Base-by-base conservation (phyloP, 1,140 invertebrate genomes). In the Rhyacophila brunnea region DNA sequence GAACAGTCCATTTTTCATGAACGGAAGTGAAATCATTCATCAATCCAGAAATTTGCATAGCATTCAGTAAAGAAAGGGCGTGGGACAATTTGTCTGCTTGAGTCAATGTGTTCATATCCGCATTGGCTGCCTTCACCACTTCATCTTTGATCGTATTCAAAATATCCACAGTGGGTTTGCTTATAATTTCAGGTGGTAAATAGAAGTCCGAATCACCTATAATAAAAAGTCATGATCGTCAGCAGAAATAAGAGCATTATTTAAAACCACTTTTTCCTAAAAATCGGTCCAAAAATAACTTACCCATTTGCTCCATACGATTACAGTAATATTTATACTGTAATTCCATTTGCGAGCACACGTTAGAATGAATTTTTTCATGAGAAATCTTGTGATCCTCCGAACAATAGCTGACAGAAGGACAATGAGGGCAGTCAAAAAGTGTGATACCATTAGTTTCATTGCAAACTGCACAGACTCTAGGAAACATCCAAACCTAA, bases 401-500 rank as follows among this genome's bases (percentile, higher is more conserved):
- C 1, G 65, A 68, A 50, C 71, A 74, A 64, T 71, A 74, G 46
- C 60, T 65, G 7, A 65, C 66, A 58, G 56, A 67, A n/a, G 60
- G 43, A 61, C 71, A 74, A 1, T 59, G 18, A 7, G 47, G 1
- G 56, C 71, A 73, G 23, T 64, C 58, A 54, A 63, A 58, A 2
- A 68, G 19, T 35, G 45, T 17, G 35, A 67, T 46, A 35, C 13
- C 34, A 2, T 59, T 55, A 7, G 11, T 50, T 50, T 56, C 18
- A 47, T 58, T 67, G 65, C 71, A 73, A 3, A 68, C 36, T 11
- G 63, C 56, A 60, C 71, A 73, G 23, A 54, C 36, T 54, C 66
- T 67, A 2, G 71, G 68, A 58, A 70, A 72, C 67, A 71, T 68
- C 65, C 67, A 69, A 56, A 73, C 66, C 58, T 71, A 65, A 17